phyloP scores from a whole-genome alignment of 2,113 vertebrate genomes.

The Oceanites oceanicus region DNA sequence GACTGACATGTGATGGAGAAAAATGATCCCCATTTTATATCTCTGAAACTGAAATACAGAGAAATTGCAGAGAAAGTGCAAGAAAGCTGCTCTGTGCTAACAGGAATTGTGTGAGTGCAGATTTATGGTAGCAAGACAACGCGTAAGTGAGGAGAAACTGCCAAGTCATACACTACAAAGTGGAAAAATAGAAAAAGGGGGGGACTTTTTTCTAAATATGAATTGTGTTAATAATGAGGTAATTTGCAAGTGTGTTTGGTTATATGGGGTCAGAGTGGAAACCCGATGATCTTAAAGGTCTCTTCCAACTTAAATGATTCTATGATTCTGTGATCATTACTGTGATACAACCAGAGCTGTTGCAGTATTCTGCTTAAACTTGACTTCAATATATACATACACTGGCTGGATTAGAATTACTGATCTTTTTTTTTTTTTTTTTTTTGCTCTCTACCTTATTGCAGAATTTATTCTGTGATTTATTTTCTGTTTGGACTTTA shows the following conservation, averaged over 20 bases:
- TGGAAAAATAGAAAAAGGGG: too few relatives aligned
- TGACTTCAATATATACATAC: not conserved
- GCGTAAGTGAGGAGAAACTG: not conserved
- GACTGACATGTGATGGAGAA: not conserved
- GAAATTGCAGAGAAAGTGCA: not conserved
- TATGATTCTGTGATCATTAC: not conserved
- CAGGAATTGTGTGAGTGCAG: not conserved
- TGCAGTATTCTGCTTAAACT: not conserved
- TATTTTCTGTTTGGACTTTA: not conserved
- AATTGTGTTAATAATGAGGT: not conserved
- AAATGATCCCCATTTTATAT: not conserved
- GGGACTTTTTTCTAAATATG: not conserved
- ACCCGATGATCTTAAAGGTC: too few relatives aligned
- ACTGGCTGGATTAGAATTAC: not conserved
- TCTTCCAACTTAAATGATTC: too few relatives aligned
- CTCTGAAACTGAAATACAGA: not conserved
- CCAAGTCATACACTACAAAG: not conserved
- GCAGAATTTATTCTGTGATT: not conserved
- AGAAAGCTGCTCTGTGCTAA: not conserved
- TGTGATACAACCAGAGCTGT: not conserved
- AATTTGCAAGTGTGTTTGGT: not conserved
- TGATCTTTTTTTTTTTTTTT: not conserved
- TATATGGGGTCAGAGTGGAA: not conserved
- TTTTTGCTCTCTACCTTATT: not conserved
- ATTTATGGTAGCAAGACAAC: not conserved